Evolutionary conservation across 2,797 vertebrate species (phyloP), one percentile per base, ranked within the genome.

Genomic region (Lacerta agilis): DNA sequence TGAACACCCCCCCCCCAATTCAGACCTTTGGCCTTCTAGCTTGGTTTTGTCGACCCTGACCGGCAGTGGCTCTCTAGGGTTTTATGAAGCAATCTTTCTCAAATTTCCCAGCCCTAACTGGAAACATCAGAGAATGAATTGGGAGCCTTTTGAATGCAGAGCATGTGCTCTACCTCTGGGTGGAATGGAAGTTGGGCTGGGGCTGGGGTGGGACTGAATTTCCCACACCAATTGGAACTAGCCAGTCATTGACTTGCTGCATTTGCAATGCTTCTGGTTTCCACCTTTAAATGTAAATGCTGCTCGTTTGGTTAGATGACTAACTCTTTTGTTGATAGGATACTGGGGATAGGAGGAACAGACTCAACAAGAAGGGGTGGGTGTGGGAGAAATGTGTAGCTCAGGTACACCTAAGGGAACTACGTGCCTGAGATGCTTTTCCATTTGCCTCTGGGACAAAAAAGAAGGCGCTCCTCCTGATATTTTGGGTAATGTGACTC

Each of bases 351-450:
- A 83, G 93, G 72, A 94, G 91, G 94, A 94, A 94, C 85, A 88
- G 90, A 87, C 87, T 88, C 79, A 93, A 87, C 94, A 88, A 94
- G 88, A 94, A 90, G 90, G 84, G 82, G 92, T 91, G 90, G 86
- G 93, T 94, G 91, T 94, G 93, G 91, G 72, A 92, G 88, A 90
- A 90, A 96, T 95, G 96, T 94, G 89, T 94, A 89, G 88, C 93
- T 94, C 67, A 71, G 94, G 90, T 96, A 93, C 89, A 87, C 92
- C 87, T 85, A 90, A 91, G 87, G 77, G 38, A 61, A 92, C 93
- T 94, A 91, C 92, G 88, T 95, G 77, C 91, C 92, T 93, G 89
- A 92, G 87, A 95, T 95, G n/a, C 36, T 93, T 96, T 96, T 91
- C 91, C 94, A 77, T 96, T 97, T 95, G 91, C 93, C 90, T 92